Evolutionary conservation across 2,888 invertebrate genomes (phyloP).

Genomic region (Hybos culiciformis): DNA sequence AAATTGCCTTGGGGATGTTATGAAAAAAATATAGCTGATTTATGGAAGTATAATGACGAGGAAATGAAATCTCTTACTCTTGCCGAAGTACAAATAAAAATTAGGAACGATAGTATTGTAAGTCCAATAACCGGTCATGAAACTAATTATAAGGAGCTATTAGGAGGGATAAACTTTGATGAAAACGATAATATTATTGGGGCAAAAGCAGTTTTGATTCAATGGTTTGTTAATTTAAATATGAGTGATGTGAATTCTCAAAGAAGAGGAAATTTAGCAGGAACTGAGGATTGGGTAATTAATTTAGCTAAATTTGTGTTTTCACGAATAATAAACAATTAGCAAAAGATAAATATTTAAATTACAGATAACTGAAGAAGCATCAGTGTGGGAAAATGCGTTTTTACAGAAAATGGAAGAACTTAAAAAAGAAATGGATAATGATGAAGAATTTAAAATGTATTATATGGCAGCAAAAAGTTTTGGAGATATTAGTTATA

Average conservation of each 20-base stretch:
- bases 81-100: conserved; percentile 44
- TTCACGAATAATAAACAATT: not conserved
- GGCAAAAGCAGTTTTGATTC: conserved; percentile 47
- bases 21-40: conserved; percentile 50
- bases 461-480: conserved; percentile 50
- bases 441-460: conserved; percentile 34
- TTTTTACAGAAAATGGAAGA: conserved; percentile 38
- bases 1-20: conserved; percentile 47
- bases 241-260: conserved; percentile 51
- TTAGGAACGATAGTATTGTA: conserved; percentile 42
- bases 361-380: conserved; percentile 38
- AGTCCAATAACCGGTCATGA: conserved; percentile 54
- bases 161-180: conserved; percentile 48
- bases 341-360: too few relatives aligned
- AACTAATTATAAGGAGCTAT: conserved; percentile 44
- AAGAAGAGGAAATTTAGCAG: conserved; percentile 54
- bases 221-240: conserved; percentile 53
- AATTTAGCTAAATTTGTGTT: not conserved
- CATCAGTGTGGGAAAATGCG: conserved; percentile 47
- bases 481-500: conserved; percentile 60
- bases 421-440: conserved; percentile 27
- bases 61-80: conserved; percentile 41
- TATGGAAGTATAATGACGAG: conserved; percentile 50
- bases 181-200: conserved; percentile 45
- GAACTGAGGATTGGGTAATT: conserved; percentile 60